Base-by-base conservation (phyloP, 2,113 vertebrate genomes). In the Eurystomus gularis region DNA sequence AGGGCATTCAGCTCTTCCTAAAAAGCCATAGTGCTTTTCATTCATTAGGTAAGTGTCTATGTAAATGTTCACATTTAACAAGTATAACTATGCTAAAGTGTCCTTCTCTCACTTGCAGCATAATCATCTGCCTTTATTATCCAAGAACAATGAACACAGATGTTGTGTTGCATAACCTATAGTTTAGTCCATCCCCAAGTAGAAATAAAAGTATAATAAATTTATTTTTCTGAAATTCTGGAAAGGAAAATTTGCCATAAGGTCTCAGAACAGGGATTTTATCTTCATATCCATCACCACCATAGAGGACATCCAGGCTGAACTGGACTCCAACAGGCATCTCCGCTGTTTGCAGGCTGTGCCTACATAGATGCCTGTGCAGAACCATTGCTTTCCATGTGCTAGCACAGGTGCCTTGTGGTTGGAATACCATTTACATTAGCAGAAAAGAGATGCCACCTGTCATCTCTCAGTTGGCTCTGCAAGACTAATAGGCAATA, bases 401-500 rank as follows among this genome's bases (percentile, higher is more conserved):
- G 88, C 64, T 70, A 54, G 20, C 35, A 77, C 82, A 90, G 64
- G 75, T 86, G 79, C 68, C 68, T 88, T 93, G 46, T 72, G 60
- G 28, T 44, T 46, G 55, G 44, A 93, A 65, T 39, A 29, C 52
- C 44, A 57, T 57, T 68, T 88, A 49, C 44, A 24, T 83, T 46
- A 83, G 64, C 72, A 86, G 86, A 52, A 88, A 97, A 90, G 69
- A 79, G 48, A 93, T 71, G 44, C 86, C 39, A 61, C 95, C 37
- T 44, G 3, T 92, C 83, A 90, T 46, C 65, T 90, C 94, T 92
- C 86, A 77, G 87, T 65, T 82, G 72, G 76, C 35, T 82, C 90
- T 92, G 61, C 57, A 49, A 86, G 83, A 83, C 76, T 93, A 93
- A 95, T 84, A 86, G 88, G 80, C 86, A 86, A 82, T 79, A 55